Evolutionary conservation across 2,888 invertebrate genomes (phyloP).

Genomic region (Lycia hirtaria): DNA sequence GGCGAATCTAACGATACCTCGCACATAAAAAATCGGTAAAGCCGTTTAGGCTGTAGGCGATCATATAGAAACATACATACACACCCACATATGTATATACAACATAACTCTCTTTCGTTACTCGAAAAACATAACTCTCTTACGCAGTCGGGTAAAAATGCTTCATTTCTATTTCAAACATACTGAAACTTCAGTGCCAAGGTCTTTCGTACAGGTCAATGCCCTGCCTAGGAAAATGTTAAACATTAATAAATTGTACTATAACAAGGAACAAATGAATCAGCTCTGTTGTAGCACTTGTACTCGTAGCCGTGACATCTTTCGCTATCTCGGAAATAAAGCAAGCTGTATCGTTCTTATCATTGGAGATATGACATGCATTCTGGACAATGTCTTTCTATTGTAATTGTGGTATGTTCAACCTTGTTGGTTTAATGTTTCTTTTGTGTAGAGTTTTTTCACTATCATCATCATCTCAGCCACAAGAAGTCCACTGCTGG

Average conservation of each 20-base stretch:
- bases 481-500: too few species aligned
- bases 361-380: background rate
- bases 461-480: too few species aligned
- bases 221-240: background rate
- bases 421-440: background rate
- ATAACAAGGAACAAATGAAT: slow-evolving; percentile 1
- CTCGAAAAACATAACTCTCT: too few species aligned
- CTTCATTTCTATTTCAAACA: too few species aligned
- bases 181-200: background rate
- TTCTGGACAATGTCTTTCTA: slow-evolving; percentile 19
- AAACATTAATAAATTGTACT: background rate
- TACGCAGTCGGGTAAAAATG: too few species aligned
- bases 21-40: too few species aligned
- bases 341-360: slow-evolving; percentile 10
- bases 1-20: too few species aligned
- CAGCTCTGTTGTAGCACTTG: slow-evolving; percentile 10
- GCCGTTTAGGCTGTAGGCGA: too few species aligned
- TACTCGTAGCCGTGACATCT: slow-evolving; percentile 16
- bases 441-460: background rate
- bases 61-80: too few species aligned
- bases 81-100: too few species aligned
- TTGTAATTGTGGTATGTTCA: slow-evolving; percentile 8
- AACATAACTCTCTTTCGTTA: too few species aligned
- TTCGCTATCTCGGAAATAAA: slow-evolving; percentile 14
- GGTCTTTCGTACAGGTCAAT: slow-evolving; percentile 1